Evolutionary conservation across 2,888 invertebrate genomes (phyloP), one percentile per base, ranked within the genome.

Genomic region (Ethmia dodecea): DNA sequence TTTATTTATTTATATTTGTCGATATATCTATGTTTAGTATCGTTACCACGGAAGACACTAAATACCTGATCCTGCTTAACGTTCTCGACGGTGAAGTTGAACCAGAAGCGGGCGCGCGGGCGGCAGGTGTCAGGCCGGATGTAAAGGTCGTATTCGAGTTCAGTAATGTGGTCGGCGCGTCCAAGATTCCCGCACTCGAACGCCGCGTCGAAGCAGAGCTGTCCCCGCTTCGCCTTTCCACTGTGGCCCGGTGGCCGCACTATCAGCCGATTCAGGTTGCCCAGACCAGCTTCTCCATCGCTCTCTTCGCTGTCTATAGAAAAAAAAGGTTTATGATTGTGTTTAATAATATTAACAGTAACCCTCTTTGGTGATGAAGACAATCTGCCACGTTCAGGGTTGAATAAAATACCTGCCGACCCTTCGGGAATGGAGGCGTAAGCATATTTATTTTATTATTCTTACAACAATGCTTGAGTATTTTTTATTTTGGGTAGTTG

Each of bases 11-110:
- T n/a, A n/a, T n/a, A n/a, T n/a, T n/a, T n/a, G n/a, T n/a, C n/a
- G n/a, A n/a, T n/a, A n/a, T n/a, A n/a, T n/a, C n/a, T n/a, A n/a
- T n/a, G n/a, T n/a, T n/a, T n/a, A n/a, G n/a, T n/a, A n/a, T n/a
- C n/a, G n/a, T n/a, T n/a, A n/a, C n/a, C n/a, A n/a, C n/a, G n/a
- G n/a, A n/a, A n/a, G n/a, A n/a, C n/a, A n/a, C n/a, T n/a, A n/a
- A 22, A 31, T 65, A 93, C 94, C 89, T 98, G 98, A 71, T 98
- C 97, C 41, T 93, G 90, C 55, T 93, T 93, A 0, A 95, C 95
- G 70, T 99, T 99, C 71, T 98, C 98, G 22, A 99, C 98, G 1
- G 97, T 96, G 66, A 99, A 99, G 81, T 99, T 97, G 78, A 98
- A 99, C 99, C 98, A 99, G 52, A 98, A 93, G 31, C 99, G 88